phyloP scores from a whole-genome alignment of 2,797 vertebrate species.

The Acestrorhynchus altus region DNA sequence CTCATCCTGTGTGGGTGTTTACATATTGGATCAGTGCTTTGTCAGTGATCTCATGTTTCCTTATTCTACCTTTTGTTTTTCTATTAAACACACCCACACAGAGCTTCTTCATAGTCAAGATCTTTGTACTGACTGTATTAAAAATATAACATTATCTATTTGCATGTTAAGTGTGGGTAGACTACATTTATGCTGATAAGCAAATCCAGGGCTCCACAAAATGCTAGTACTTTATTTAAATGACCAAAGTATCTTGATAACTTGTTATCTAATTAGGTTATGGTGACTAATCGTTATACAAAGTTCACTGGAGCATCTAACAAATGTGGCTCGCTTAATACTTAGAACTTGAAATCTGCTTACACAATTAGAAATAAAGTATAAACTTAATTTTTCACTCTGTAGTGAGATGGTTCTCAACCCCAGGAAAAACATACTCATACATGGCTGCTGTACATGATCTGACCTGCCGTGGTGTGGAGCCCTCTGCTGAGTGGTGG shows the following conservation, averaged over 20 bases:
- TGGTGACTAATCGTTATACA: not conserved
- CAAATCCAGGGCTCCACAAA: not conserved
- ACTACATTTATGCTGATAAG: not conserved
- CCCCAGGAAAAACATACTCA: not conserved
- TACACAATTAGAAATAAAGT: not conserved
- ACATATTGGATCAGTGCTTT: slow-evolving; percentile 30
- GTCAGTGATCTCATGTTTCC: slow-evolving; percentile 51
- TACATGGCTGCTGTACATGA: not conserved
- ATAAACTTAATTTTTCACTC: not conserved
- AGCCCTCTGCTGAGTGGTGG: slow-evolving; percentile 56
- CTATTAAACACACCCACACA: not conserved
- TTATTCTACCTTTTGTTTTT: slow-evolving; percentile 13
- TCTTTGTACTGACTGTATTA: slow-evolving; percentile 11
- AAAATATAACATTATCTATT: slow-evolving; percentile 12
- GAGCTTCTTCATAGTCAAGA: slow-evolving; percentile 10
- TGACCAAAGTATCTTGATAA: not conserved
- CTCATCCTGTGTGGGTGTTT: slow-evolving; percentile 42
- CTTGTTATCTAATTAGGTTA: slow-evolving; percentile 28
- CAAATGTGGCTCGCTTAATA: not conserved
- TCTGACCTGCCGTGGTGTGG: slow-evolving; percentile 58
- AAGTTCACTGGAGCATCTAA: not conserved
- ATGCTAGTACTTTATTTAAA: not conserved
- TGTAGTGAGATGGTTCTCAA: not conserved
- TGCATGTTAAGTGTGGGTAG: slow-evolving; percentile 10
- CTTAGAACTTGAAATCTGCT: not conserved